Percentiles rank a stretch among this genome's conserved stretches.
Evolutionary conservation across 2,888 invertebrate genomes (phyloP).

Genomic region (Nephrotoma guestfalica): DNA sequence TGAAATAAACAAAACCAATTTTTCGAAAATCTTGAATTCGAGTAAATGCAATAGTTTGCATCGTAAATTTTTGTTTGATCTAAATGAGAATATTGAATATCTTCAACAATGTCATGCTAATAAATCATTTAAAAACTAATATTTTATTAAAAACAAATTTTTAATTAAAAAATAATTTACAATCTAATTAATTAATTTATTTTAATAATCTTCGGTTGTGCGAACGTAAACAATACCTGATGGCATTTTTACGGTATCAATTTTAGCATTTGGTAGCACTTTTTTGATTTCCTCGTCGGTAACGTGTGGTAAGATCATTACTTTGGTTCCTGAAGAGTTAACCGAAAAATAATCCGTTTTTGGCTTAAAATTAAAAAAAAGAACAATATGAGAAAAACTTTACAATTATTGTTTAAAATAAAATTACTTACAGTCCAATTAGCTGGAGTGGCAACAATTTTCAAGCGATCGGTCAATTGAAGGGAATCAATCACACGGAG

Average conservation of each 20-base stretch:
- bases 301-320: slow-evolving; percentile 65
- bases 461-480: slow-evolving; percentile 54
- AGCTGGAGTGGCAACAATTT: slow-evolving; percentile 69
- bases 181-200: background rate
- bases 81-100: too few relatives aligned
- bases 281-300: slow-evolving; percentile 46
- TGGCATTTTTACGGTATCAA: slow-evolving; percentile 52
- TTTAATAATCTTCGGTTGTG: slow-evolving; percentile 49
- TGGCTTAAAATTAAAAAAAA: slow-evolving; percentile 10
- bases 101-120: background rate
- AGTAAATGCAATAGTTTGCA: too few relatives aligned
- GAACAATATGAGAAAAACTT: background rate
- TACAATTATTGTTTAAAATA: background rate
- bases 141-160: background rate
- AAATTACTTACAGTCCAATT: slow-evolving; percentile 36
- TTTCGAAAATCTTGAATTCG: too few relatives aligned
- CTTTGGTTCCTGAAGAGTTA: slow-evolving; percentile 43
- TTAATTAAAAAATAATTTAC: background rate
- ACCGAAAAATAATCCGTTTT: slow-evolving; percentile 8
- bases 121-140: background rate
- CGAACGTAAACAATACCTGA: slow-evolving; percentile 63
- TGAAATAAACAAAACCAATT: too few relatives aligned
- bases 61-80: too few relatives aligned
- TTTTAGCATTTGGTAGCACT: slow-evolving; percentile 15
- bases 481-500: slow-evolving; percentile 70